phyloP scores from a whole-genome alignment of 2,888 invertebrate genomes.

The Hyles lineata region DNA sequence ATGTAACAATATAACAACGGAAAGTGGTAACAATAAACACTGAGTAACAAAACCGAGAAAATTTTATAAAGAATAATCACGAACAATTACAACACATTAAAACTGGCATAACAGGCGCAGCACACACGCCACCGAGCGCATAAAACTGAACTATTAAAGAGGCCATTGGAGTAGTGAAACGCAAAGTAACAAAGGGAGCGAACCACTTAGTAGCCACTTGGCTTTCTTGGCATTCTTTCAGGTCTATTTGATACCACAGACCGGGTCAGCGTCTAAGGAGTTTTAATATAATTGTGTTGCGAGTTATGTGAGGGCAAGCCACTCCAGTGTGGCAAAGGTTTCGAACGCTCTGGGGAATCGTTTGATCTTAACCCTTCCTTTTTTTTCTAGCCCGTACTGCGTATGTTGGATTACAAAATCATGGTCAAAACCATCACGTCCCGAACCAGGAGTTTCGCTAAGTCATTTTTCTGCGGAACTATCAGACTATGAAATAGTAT shows the following conservation, averaged over 20 bases:
- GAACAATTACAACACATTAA: conserved; percentile 33
- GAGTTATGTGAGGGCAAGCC: conserved; percentile 24
- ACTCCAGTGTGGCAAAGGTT: background rate
- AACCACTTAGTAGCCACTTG: conserved; percentile 61
- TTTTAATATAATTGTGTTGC: conserved; percentile 30
- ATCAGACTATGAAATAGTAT: no score
- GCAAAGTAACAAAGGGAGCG: conserved; percentile 65
- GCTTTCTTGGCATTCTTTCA: conserved; percentile 69
- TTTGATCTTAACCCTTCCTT: no score
- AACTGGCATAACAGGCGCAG: conserved; percentile 38
- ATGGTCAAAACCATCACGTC: no score
- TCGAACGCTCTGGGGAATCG: no score
- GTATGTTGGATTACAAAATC: no score
- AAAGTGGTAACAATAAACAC: conserved; percentile 5
- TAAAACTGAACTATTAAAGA: conserved; percentile 59
- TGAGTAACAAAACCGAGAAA: background rate
- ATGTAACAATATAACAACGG: conserved; percentile 4
- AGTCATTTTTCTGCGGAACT: no score
- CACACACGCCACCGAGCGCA: conserved; percentile 46
- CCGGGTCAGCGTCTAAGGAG: conserved; percentile 41
- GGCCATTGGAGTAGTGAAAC: conserved; percentile 61
- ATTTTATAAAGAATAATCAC: conserved; percentile 22
- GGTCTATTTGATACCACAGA: conserved; percentile 53
- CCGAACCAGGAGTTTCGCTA: no score
- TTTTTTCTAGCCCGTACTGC: no score